These are phyloP conservation scores for Xiphorhynchus elegans DNA, from an alignment of 2,113 vertebrate genomes.

Conservation along the genomic window DNA sequence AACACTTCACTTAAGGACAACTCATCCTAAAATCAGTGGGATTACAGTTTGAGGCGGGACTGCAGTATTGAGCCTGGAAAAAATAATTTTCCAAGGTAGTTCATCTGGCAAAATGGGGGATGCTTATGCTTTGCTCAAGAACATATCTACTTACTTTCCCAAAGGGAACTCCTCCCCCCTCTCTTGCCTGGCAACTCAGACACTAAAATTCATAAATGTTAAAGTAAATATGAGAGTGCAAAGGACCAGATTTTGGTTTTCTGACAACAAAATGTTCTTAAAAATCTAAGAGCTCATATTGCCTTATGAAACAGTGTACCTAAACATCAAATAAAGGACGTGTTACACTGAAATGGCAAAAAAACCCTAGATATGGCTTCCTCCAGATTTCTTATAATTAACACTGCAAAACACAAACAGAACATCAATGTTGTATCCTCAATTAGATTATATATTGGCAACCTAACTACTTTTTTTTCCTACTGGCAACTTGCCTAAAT, in stretches of 20 bases:
- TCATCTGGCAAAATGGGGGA: neutral
- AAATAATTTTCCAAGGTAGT: neutral
- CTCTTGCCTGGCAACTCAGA: neutral
- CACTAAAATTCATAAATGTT: neutral
- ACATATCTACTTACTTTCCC: neutral
- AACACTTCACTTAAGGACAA: neutral
- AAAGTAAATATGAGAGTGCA: neutral
- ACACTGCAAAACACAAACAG: neutral
- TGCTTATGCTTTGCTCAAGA: neutral
- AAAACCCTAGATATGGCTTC: neutral
- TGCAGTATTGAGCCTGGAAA: neutral
- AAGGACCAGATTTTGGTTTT: neutral
- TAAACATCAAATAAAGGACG: neutral
- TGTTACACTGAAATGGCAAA: neutral
- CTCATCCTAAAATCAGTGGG: neutral
- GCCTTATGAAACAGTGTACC: neutral
- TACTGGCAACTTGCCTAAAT: neutral
- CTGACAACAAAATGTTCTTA: neutral
- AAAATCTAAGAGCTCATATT: neutral
- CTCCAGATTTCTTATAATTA: neutral
- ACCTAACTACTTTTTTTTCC: neutral
- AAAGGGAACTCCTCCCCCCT: neutral
- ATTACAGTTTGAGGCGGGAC: neutral
- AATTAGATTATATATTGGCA: neutral
- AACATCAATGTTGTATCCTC: neutral